Percentiles rank a stretch among this genome's conserved stretches.
Conservation (phyloP, 2,113 vertebrate genomes). For the Puffinus mauretanicus region DNA sequence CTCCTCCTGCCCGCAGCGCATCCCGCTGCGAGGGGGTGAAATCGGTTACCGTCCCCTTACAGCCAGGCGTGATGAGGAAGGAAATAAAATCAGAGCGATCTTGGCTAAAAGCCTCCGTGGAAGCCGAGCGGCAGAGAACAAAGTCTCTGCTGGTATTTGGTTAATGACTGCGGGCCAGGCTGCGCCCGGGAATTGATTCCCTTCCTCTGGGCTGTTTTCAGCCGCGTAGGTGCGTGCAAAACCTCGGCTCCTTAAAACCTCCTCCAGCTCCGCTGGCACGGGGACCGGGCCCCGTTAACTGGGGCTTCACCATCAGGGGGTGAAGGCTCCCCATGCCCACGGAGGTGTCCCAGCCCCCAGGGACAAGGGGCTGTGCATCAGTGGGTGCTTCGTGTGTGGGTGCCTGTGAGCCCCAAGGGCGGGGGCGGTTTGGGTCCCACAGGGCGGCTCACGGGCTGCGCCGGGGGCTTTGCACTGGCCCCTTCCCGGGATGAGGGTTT, state of each 20-base stretch:
- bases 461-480: fast-evolving
- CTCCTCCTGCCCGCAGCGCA: background rate
- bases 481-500: too few species aligned
- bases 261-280: background rate
- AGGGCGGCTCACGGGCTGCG: fast-evolving
- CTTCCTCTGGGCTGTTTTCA: constrained; percentile 43
- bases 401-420: background rate
- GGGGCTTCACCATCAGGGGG: background rate
- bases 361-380: fast-evolving
- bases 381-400: background rate
- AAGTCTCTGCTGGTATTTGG: background rate
- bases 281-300: background rate
- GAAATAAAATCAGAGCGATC: background rate
- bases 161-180: constrained; percentile 20
- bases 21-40: background rate
- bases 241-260: background rate
- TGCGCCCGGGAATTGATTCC: constrained; percentile 26
- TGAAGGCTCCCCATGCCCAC: fast-evolving
- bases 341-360: background rate
- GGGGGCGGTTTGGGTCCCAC: background rate
- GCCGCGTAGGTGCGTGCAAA: background rate
- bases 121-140: background rate
- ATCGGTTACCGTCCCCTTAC: background rate
- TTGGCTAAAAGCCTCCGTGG: background rate
- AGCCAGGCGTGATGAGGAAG: background rate